Evolutionary conservation across 2,113 vertebrate species (phyloP), one percentile per base, ranked within the genome.

Genomic region (Taxidea taxus): DNA sequence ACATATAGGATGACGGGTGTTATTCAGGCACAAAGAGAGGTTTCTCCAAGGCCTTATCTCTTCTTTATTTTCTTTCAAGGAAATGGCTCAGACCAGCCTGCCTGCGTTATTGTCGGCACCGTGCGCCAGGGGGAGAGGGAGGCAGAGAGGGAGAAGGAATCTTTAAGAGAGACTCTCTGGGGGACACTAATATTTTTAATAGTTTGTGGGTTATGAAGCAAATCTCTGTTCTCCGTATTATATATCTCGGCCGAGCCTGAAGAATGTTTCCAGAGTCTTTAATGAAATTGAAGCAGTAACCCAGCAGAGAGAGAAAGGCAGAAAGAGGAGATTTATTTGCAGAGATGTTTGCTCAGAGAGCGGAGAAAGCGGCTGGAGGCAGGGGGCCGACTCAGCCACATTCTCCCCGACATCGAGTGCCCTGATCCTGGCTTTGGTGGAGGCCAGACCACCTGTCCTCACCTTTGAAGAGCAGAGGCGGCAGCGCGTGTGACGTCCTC

Each of bases 181-280:
- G 98, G 98, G 98, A 98, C 98, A 98, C 98, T 99, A 98, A 98
- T 98, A 99, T 98, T 99, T 99, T 99, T 99, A 99, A 99, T 99
- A 99, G 98, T 98, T 98, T 98, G 98, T 98, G 98, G 98, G 98
- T 98, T 99, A 98, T 99, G 99, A 99, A 99, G 98, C 98, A 98
- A 98, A 99, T 98, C 98, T 99, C 98, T 99, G 98, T 99, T 99
- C 98, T 99, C 98, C 86, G 96, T 98, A 98, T 99, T 99, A 98
- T 98, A 98, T 98, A 98, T 98, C 98, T 98, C 98, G 94, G 98
- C 93, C 88, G 98, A 98, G 98, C 97, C 98, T 96, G 97, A 98
- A 98, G 98, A 98, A 98, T 98, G 98, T 99, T 98, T 99, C 98
- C 98, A 99, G 97, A 92, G 97, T 97, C 98, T 99, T 98, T 99